A percentile compares a stretch with the other conserved stretches of the same genome.
Evolutionary conservation across 2,797 vertebrate species (phyloP).

Genomic region (Glyptemys insculpta): DNA sequence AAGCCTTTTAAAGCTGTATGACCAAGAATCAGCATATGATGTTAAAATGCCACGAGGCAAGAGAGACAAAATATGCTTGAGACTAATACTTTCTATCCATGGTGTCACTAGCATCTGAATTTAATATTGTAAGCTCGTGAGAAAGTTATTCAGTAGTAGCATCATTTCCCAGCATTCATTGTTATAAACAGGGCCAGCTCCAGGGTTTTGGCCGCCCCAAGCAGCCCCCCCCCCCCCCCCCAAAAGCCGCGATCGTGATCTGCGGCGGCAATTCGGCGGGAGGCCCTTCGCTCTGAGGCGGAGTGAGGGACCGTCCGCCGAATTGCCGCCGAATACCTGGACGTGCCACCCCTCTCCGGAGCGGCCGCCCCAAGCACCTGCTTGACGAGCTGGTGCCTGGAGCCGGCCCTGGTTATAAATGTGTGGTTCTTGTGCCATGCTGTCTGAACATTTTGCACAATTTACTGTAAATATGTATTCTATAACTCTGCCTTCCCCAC

Average conservation of each 20-base stretch:
- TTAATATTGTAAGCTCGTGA: neutral
- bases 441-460: neutral
- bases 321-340: no score
- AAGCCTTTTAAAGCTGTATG: neutral
- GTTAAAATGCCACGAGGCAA: neutral
- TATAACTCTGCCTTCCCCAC: neutral
- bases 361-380: no score
- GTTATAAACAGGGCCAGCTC: no score
- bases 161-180: neutral
- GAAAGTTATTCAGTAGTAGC: neutral
- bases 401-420: no score
- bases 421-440: neutral
- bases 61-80: neutral
- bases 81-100: neutral
- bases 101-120: slow-evolving; percentile 13
- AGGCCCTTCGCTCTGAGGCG: no score
- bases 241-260: no score
- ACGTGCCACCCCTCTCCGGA: no score
- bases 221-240: no score
- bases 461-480: neutral
- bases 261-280: no score
- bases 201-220: no score
- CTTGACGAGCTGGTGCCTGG: no score
- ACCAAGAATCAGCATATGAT: neutral
- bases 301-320: no score